phyloP scores from a whole-genome alignment of 1,140 invertebrate species.

The Heliconius nattereri region DNA sequence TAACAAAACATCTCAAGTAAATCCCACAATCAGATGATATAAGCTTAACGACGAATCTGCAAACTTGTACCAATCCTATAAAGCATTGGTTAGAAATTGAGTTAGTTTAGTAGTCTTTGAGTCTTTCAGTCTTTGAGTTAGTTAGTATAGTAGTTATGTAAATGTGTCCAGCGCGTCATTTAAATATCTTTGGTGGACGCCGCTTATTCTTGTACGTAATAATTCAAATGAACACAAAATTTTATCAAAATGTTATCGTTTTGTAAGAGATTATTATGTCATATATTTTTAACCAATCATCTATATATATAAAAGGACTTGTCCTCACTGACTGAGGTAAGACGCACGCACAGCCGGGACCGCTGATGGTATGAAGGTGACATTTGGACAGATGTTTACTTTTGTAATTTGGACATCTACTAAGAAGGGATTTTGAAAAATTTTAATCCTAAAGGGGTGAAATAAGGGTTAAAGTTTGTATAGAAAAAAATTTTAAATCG shows the following conservation, averaged over 20 bases:
- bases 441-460: no score
- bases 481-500: no score
- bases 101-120: constrained; percentile 32
- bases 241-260: background rate
- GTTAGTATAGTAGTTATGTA: constrained; percentile 33
- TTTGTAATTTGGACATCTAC: no score
- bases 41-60: background rate
- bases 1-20: background rate
- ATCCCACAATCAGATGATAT: background rate
- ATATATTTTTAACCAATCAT: background rate
- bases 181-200: constrained; percentile 31
- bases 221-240: constrained; percentile 16
- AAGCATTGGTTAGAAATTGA: constrained; percentile 31
- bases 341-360: no score
- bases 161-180: constrained; percentile 26
- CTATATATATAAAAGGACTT: no score
- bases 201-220: constrained; percentile 26
- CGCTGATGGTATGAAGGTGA: no score
- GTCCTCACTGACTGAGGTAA: no score
- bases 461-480: no score
- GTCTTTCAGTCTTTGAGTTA: no score
- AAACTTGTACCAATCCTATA: constrained; percentile 25
- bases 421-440: no score
- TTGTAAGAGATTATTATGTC: background rate
- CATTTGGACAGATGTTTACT: no score